phyloP scores from a whole-genome alignment of 1,140 invertebrate species.

The Dryas iulia region DNA sequence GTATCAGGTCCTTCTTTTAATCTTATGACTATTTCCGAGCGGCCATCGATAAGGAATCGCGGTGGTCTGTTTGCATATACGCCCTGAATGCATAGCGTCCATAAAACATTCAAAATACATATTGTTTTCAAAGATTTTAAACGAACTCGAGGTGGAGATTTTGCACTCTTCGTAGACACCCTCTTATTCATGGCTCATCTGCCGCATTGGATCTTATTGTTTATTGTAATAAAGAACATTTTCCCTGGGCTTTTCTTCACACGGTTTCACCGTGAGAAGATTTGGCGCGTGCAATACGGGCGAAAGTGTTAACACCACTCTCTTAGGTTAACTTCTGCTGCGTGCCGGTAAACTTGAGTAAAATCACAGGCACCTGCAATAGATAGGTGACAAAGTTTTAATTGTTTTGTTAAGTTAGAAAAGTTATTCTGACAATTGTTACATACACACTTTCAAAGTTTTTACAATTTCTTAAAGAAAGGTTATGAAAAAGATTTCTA shows the following conservation, averaged over 20 bases:
- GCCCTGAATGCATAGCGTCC: slow-evolving; percentile 35
- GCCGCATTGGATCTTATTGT: slow-evolving; percentile 54
- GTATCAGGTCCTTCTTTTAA: slow-evolving; percentile 93
- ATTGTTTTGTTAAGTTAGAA: slow-evolving; percentile 30
- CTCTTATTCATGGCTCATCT: slow-evolving; percentile 65
- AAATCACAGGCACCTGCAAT: slow-evolving; percentile 58
- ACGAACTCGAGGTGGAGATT: slow-evolving; percentile 53
- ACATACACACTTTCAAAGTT: not conserved
- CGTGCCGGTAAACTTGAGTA: slow-evolving; percentile 55
- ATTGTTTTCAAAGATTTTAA: slow-evolving; percentile 51
- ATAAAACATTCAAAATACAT: slow-evolving; percentile 34
- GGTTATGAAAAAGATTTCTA: no score
- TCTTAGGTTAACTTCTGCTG: slow-evolving; percentile 51
- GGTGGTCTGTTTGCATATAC: slow-evolving; percentile 87
- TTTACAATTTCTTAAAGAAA: not conserved
- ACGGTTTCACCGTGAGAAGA: slow-evolving; percentile 73
- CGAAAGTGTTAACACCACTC: slow-evolving; percentile 68
- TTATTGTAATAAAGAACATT: slow-evolving; percentile 63
- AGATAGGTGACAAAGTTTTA: slow-evolving; percentile 51
- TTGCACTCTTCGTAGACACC: slow-evolving; percentile 32
- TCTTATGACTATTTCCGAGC: slow-evolving; percentile 93
- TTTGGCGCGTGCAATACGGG: slow-evolving; percentile 50
- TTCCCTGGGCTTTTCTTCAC: slow-evolving; percentile 63
- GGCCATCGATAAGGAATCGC: slow-evolving; percentile 90
- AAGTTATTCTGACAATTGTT: not conserved